Evolutionary conservation across 1,140 invertebrate species (phyloP), one percentile per base, ranked within the genome.

Genomic region (Pseudomyrmex sp.): DNA sequence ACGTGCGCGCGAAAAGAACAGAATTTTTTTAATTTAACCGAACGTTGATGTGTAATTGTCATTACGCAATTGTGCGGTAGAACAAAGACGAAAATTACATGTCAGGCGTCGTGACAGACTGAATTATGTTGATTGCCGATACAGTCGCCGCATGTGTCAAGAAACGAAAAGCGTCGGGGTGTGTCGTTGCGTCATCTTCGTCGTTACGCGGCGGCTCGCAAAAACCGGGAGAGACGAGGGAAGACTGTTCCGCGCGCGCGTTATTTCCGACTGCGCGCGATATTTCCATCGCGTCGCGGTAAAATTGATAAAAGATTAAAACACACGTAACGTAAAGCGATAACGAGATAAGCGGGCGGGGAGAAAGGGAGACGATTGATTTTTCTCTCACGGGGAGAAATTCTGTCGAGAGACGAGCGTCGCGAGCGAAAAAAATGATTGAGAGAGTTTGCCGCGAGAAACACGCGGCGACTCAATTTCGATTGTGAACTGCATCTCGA

Each of bases 61-160:
- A 48, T 80, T 80, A 48, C 46, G 18, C 72, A 46, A 80, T 59
- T 59, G 35, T 54, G 52, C 54, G 54, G 23, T 70, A 44, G 56
- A 59, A 72, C 76, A 70, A 72, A 59, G 18, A 72, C 23, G 76
- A 80, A 80, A 80, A 80, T 80, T 80, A 72, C 66, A 48, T 72
- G 76, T 70, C 76, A 79, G 58, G 35, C 44, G 20, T 13, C 44
- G 15, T 44, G 76, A 72, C 76, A 70, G 76, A 50, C 76, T 72
- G 26, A 80, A 72, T 80, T 80, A 80, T 80, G 76, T 72, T 80
- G 76, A 80, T 80, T 80, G 76, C 56, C 54, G 56, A 79, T 70
- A 79, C 35, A 44, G 50, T 35, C 35, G 35, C 35, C 35, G 35
- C 35, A 15, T n/a, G 66, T 80, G 54, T 48, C 66, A 59, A 72